These are phyloP conservation scores for Pseudomyrmex pallidus DNA, from an alignment of 1,140 invertebrate species.

Conservation along the genomic window DNA sequence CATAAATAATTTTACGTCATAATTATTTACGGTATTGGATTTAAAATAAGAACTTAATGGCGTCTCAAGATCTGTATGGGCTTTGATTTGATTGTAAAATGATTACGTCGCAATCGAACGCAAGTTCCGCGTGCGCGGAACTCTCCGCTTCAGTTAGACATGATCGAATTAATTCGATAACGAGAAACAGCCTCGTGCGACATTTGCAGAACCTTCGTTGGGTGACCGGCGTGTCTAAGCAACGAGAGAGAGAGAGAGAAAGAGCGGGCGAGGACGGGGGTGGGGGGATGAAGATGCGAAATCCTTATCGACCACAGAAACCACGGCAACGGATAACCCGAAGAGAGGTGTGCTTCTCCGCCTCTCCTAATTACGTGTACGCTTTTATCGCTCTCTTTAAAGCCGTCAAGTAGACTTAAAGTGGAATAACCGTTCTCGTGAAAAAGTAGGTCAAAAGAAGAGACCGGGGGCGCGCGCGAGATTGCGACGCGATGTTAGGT, in stretches of 20 bases:
- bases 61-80: not conserved
- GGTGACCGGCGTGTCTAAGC: constrained; percentile 41
- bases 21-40: not conserved
- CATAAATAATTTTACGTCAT: too few relatives aligned
- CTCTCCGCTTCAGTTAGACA: constrained; percentile 13
- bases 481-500: constrained; percentile 26
- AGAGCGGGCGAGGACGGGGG: not conserved
- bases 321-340: constrained; percentile 9
- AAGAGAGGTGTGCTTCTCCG: not conserved
- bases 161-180: constrained; percentile 50
- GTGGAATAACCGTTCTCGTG: constrained; percentile 19
- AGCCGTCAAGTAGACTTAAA: constrained; percentile 1
- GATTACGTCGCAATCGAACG: constrained; percentile 20
- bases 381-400: constrained; percentile 32
- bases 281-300: constrained; percentile 18
- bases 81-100: constrained; percentile 8
- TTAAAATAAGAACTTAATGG: not conserved
- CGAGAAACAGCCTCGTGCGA: constrained; percentile 12
- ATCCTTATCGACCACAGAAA: constrained; percentile 41
- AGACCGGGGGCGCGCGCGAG: not conserved
- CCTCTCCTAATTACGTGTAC: constrained; percentile 39
- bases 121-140: not conserved
- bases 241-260: constrained; percentile 11
- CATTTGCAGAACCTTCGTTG: constrained; percentile 27
- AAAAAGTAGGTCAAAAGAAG: constrained; percentile 49